Evolutionary conservation across 2,113 vertebrate genomes (phyloP).

Genomic region (Sus scrofa): T2T-Sscrofa CM000816.6:98223001-98223500

Average conservation of each 20-base stretch:
- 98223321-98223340: background rate
- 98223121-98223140: background rate
- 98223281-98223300: background rate
- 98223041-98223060: background rate
- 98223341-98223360: background rate
- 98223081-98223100: background rate
- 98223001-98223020: background rate
- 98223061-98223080: background rate
- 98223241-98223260: background rate
- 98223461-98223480: background rate
- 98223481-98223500: background rate
- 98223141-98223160: background rate
- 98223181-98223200: background rate
- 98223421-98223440: background rate
- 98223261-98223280: background rate
- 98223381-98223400: background rate
- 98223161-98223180: background rate
- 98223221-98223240: background rate
- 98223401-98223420: background rate
- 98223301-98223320: background rate
- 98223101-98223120: background rate
- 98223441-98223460: background rate
- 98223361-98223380: background rate
- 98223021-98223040: background rate
- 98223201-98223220: background rate